Conservation (phyloP, 1,140 invertebrate species). For the Cydia strobilella region DNA sequence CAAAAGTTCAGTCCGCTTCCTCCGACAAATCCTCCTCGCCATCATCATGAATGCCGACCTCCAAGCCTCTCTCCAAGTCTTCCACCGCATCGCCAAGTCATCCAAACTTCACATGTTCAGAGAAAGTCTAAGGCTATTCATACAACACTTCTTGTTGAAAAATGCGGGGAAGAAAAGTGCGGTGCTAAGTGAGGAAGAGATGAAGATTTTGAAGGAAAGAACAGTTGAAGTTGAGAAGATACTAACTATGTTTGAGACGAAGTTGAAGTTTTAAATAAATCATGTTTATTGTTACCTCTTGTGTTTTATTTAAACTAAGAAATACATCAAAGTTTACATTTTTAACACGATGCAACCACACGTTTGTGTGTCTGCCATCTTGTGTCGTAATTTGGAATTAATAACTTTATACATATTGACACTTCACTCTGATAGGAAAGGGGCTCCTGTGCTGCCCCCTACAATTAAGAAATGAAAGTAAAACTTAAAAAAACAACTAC, state of each 20-base stretch:
- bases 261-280: slow-evolving; percentile 59
- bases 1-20: slow-evolving; percentile 84
- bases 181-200: slow-evolving; percentile 77
- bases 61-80: slow-evolving; percentile 83
- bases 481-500: slow-evolving; percentile 33
- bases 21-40: slow-evolving; percentile 86
- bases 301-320: background rate
- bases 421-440: too few relatives aligned
- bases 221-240: slow-evolving; percentile 81
- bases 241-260: slow-evolving; percentile 71
- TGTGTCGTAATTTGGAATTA: too few relatives aligned
- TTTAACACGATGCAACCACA: too few relatives aligned
- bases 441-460: too few relatives aligned
- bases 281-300: background rate
- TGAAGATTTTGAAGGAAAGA: slow-evolving; percentile 78
- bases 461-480: too few relatives aligned
- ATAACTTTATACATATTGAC: too few relatives aligned
- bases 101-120: slow-evolving; percentile 86
- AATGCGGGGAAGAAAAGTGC: slow-evolving; percentile 79
- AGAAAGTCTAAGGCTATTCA: slow-evolving; percentile 88
- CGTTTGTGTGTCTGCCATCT: too few relatives aligned
- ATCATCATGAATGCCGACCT: slow-evolving; percentile 84
- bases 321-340: too few relatives aligned
- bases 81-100: slow-evolving; percentile 83
- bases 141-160: slow-evolving; percentile 88